Evolutionary conservation across 1,140 invertebrate genomes (phyloP).

Genomic region (Sesamia nonagrioides): DNA sequence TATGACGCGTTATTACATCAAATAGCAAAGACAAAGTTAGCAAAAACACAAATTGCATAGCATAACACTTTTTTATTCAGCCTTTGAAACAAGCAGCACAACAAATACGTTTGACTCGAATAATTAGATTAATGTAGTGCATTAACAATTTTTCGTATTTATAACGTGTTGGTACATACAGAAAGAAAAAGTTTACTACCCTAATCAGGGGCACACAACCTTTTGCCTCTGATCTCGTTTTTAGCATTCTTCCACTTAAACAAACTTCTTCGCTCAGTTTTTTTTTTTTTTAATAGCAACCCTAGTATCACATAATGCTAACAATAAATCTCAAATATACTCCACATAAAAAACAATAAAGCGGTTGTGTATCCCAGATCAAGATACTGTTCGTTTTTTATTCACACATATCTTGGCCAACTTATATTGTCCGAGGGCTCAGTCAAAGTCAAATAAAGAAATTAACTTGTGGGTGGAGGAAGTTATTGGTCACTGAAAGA

Average conservation of each 20-base stretch:
- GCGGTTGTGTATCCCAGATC: background rate
- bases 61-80: conserved; percentile 25
- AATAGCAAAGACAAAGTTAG: conserved; percentile 16
- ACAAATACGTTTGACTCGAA: conserved; percentile 7
- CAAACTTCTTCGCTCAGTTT: background rate
- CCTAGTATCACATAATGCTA: too few species aligned
- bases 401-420: too few species aligned
- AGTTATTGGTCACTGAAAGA: too few species aligned
- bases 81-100: conserved; percentile 13
- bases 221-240: background rate
- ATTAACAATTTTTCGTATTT: background rate
- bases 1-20: conserved; percentile 10
- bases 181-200: background rate
- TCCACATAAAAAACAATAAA: background rate
- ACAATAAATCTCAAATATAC: too few species aligned
- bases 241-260: too few species aligned
- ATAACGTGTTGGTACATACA: background rate
- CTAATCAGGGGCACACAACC: background rate
- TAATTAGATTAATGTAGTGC: background rate
- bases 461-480: too few species aligned
- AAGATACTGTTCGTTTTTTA: background rate
- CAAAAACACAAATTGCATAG: conserved; percentile 10
- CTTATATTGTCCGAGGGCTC: too few species aligned
- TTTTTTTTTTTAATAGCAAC: background rate
- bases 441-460: too few species aligned